Conservation (phyloP, 2,113 vertebrate species). For the Podarcis cretensis region DNA sequence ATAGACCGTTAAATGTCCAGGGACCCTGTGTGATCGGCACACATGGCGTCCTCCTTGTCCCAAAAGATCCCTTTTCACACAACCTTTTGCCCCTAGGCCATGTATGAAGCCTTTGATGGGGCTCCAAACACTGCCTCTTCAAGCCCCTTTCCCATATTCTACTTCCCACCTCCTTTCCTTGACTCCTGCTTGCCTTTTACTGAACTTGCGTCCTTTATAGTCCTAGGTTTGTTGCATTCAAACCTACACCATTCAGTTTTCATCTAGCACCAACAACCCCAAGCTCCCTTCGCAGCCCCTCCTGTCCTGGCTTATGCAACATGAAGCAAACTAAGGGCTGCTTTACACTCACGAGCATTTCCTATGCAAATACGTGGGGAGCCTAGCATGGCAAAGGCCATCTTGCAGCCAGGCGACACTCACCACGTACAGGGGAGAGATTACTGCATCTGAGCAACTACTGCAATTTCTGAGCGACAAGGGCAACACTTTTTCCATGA, state of each 20-base stretch:
- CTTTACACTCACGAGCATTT: too few relatives aligned
- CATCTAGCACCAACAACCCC: neutral
- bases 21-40: too few relatives aligned
- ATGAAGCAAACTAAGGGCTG: too few relatives aligned
- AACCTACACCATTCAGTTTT: neutral
- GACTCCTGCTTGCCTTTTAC: neutral
- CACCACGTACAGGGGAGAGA: neutral
- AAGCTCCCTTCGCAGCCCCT: neutral
- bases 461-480: too few relatives aligned
- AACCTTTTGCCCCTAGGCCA: neutral
- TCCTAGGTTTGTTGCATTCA: neutral
- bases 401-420: too few relatives aligned
- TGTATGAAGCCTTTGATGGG: neutral
- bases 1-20: too few relatives aligned
- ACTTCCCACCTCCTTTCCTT: neutral
- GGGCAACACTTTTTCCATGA: neutral
- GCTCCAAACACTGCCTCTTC: neutral
- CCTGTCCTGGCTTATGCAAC: too few relatives aligned
- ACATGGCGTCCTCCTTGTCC: neutral
- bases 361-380: neutral
- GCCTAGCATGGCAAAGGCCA: too few relatives aligned
- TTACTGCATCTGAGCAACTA: neutral
- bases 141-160: neutral
- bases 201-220: neutral
- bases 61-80: neutral